Evolutionary conservation across 2,113 vertebrate species (phyloP).

Genomic region (Ploceus nigricollis): DNA sequence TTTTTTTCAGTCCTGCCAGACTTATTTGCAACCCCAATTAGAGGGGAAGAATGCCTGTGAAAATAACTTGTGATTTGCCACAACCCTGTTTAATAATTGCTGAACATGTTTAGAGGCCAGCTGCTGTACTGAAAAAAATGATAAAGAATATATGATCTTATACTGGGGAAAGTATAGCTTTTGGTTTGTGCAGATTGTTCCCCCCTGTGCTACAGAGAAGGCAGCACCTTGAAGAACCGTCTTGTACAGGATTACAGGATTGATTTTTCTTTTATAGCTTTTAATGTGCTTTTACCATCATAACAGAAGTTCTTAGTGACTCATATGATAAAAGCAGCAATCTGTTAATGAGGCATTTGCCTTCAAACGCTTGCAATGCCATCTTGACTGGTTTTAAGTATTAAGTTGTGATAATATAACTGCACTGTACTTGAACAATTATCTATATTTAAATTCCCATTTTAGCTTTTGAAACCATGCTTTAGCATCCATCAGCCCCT

Average conservation of each 20-base stretch:
- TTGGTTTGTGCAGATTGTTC: neutral
- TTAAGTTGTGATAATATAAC: conserved; percentile 25
- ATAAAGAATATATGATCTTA: neutral
- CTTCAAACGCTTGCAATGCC: conserved; percentile 24
- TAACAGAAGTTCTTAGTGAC: conserved; percentile 30
- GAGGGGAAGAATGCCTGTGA: neutral
- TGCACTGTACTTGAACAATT: conserved; percentile 1
- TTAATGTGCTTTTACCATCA: neutral
- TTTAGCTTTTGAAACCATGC: neutral
- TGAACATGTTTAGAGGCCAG: neutral
- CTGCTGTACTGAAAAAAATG: neutral
- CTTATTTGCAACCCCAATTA: neutral
- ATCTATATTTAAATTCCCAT: conserved; percentile 11
- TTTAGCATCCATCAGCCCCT: neutral
- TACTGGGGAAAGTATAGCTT: neutral
- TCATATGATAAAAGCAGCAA: conserved; percentile 40
- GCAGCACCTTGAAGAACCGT: neutral
- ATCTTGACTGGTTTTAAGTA: conserved; percentile 21
- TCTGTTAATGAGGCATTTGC: conserved; percentile 58
- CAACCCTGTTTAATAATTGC: neutral
- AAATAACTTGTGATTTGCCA: neutral
- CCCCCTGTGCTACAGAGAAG: neutral
- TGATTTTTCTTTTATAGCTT: neutral
- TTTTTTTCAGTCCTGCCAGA: neutral
- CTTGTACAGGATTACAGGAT: neutral